Base-by-base conservation (phyloP, 2,113 vertebrate species). In the Columbina picui region DNA sequence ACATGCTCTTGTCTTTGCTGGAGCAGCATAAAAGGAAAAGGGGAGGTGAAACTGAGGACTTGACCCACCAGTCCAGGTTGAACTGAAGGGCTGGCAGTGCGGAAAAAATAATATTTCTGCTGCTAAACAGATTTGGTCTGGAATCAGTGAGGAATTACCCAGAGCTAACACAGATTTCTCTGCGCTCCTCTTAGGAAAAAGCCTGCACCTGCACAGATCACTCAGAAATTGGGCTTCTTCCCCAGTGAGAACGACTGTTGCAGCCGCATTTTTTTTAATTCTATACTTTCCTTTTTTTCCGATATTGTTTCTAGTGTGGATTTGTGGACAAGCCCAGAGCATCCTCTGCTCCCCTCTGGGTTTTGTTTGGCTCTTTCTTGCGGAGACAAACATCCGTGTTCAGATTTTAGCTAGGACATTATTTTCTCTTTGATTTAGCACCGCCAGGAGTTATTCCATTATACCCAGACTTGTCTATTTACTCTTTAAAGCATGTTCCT, bases 401-500 rank as follows among this genome's bases (percentile, higher is more conserved):
- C 86, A 74, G 71, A 55, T 94, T 94, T 92, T 87, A 89, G 49
- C 1, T 7, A 76, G 53, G 36, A 52, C 83, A 75, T 81, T 93
- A 73, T 84, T 91, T 94, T 91, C 32, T 52, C 87, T 93, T 86
- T 96, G 88, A 77, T 93, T 95, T 92, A 95, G 79, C 88, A 73
- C 0, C 0, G 29, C n/a, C 84, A 93, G 80, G 75, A 96, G 78
- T 94, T 95, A 93, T 88, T 97, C 71, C 73, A 94, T 96, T 97
- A 83, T 79, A 89, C 16, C 22, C 84, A 73, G 80, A 39, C 86
- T 91, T 97, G 94, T 96, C 94, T 97, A 87, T 97, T 96, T 97
- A 94, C 93, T 91, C 95, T 97, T 93, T 91, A 93, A 94, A 97
- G 90, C 88, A 86, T 70, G 92, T 84, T 77, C 81, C 84, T 94